Conservation (phyloP, 2,797 vertebrate genomes). For the Phataginus tricuspis region DNA sequence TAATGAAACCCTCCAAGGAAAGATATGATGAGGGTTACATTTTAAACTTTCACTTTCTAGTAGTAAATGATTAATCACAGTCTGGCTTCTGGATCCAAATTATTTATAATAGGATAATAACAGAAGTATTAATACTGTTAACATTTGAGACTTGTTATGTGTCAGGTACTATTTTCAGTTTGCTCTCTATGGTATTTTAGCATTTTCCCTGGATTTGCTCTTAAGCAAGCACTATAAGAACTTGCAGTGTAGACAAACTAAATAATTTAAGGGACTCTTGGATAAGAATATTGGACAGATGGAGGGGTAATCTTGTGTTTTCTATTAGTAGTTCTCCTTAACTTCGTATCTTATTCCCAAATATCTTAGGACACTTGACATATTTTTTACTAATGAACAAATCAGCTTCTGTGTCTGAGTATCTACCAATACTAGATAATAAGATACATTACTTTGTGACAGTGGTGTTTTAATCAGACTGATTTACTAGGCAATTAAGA, state of each 20-base stretch:
- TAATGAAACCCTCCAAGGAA: background rate
- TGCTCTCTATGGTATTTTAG: background rate
- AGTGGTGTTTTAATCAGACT: conserved; percentile 4
- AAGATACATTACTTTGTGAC: background rate
- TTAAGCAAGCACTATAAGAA: background rate
- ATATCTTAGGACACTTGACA: background rate
- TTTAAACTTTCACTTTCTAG: background rate
- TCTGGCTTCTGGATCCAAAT: background rate
- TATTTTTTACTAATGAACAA: background rate
- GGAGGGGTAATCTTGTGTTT: background rate
- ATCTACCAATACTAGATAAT: background rate
- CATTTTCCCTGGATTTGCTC: background rate
- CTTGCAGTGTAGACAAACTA: background rate
- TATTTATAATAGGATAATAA: background rate
- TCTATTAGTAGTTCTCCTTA: background rate
- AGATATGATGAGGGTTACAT: background rate
- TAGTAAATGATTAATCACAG: background rate
- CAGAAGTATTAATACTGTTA: background rate
- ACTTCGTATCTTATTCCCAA: background rate
- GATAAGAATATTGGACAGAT: background rate
- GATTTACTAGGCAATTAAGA: background rate
- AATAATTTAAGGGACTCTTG: background rate
- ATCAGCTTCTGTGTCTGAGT: background rate
- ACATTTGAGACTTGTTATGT: background rate
- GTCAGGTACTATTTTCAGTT: background rate